These are phyloP conservation scores for Proctacanthus coquilletti DNA, from an alignment of 1,140 invertebrate genomes.

Conservation along the genomic window DNA sequence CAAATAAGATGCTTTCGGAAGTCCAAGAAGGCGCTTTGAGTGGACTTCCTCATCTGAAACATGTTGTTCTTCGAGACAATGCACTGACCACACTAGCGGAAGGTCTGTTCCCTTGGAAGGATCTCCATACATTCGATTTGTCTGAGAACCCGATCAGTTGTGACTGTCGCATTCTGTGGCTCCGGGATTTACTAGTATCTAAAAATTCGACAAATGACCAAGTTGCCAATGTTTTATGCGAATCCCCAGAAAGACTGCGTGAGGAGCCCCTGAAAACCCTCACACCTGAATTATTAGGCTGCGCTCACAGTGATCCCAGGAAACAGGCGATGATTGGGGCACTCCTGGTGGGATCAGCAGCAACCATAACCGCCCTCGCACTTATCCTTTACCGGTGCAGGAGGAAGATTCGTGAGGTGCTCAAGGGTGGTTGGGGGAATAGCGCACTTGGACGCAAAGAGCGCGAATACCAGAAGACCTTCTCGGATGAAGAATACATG, in stretches of 20 bases:
- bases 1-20: constrained; percentile 52
- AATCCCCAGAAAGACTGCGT: constrained; percentile 49
- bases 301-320: constrained; percentile 50
- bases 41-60: constrained; percentile 58
- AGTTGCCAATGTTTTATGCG: constrained; percentile 45
- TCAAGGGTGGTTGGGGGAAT: constrained; percentile 70
- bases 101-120: constrained; percentile 59
- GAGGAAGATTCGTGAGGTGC: constrained; percentile 53
- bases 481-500: constrained; percentile 70
- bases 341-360: constrained; percentile 49
- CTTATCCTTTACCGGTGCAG: constrained; percentile 62
- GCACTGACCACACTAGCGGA: constrained; percentile 56
- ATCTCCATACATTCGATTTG: constrained; percentile 57
- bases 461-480: constrained; percentile 76
- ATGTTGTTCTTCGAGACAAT: constrained; percentile 62
- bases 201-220: constrained; percentile 47
- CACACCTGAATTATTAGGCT: constrained; percentile 59
- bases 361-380: constrained; percentile 46
- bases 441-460: constrained; percentile 60
- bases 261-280: constrained; percentile 51
- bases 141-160: constrained; percentile 73
- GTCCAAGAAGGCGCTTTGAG: constrained; percentile 60
- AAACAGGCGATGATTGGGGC: constrained; percentile 65
- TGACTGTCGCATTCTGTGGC: constrained; percentile 63
- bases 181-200: constrained; percentile 53